Evolutionary conservation across 1,140 invertebrate species (phyloP).

Genomic region (Ceratoteleas bidentatus): DNA sequence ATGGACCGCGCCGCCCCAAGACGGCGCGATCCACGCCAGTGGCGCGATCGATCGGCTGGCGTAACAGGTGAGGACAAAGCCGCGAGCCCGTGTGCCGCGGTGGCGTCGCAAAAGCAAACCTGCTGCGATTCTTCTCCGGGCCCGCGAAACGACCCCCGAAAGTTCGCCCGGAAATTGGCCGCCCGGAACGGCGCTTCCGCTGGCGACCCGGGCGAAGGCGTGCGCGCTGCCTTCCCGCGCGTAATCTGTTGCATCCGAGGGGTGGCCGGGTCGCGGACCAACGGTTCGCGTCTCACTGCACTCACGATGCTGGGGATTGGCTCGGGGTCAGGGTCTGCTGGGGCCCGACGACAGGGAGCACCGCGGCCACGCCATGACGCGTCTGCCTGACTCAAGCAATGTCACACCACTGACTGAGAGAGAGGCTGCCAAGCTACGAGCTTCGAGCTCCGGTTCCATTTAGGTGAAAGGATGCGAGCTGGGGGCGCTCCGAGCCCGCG

Average conservation of each 20-base stretch:
- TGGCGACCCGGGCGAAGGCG: constrained; percentile 3
- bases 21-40: no score
- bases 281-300: constrained; percentile 18
- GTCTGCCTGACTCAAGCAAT: constrained; percentile 63
- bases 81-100: constrained; percentile 12
- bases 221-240: constrained; percentile 44
- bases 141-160: no score
- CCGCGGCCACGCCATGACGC: constrained; percentile 38
- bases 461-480: constrained; percentile 65
- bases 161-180: neutral
- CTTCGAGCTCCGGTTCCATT: constrained; percentile 64
- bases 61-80: constrained; percentile 66
- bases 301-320: constrained; percentile 29
- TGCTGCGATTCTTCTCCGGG: no score
- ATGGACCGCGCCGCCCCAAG: no score
- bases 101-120: constrained; percentile 31
- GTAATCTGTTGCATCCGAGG: constrained; percentile 62
- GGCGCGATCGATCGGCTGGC: constrained; percentile 59
- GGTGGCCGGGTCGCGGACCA: constrained; percentile 12
- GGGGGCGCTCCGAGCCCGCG: constrained; percentile 64
- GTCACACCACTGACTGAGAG: constrained; percentile 68
- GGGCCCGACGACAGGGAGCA: constrained; percentile 26
- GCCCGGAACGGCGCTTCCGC: neutral
- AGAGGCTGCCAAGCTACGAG: constrained; percentile 58
- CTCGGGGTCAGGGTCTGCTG: constrained; percentile 18